Base-by-base conservation (phyloP, 1,140 invertebrate genomes). In the Papilio dardanus region DNA sequence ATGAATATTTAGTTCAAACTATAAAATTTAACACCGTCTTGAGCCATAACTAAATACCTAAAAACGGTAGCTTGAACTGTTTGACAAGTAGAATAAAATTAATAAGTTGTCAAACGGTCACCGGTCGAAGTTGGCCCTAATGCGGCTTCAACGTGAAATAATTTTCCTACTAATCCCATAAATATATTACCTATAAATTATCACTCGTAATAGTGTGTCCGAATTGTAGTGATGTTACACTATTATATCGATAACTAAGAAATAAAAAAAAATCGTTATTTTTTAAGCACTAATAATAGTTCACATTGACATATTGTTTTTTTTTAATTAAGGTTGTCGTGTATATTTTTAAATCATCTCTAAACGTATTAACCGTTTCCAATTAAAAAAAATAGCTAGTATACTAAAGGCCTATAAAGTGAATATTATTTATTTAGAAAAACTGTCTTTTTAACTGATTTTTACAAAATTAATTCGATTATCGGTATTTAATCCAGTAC, bases 161-260 rank as follows among this genome's bases (percentile, higher is more conserved):
- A 90, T 91, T 91, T 92, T 83, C 84, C 82, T 80, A 88, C 88
- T 92, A 92, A 91, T 92, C 89, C 88, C 67, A 86, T 90, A 92
- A 90, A 92, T 92, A 91, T 91, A 89, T 89, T 81, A 88, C 68
- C 79, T 86, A 86, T 92, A 92, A 92, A 92, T 92, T 86, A 89
- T 86, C 83, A 76, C 85, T 83, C 82, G 83, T 86, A 89, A 90
- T 81, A 84, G 84, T 79, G 82, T 88, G 89, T 92, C 87, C 79
- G 88, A 89, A 86, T 83, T 77, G 66, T 84, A 89, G 88, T 85
- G 86, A 79, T 80, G 86, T 73, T 16, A 30, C 30, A 21, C n/a
- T 58, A 28, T 19, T 33, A 19, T 12, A 83, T 83, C 82, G 81
- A 81, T 76, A 79, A 71, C 5, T 31, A 58, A 74, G 14, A 54